These are phyloP conservation scores for Platerodrilus igneus DNA, from an alignment of 2,888 invertebrate genomes.

Conservation along the genomic window DNA sequence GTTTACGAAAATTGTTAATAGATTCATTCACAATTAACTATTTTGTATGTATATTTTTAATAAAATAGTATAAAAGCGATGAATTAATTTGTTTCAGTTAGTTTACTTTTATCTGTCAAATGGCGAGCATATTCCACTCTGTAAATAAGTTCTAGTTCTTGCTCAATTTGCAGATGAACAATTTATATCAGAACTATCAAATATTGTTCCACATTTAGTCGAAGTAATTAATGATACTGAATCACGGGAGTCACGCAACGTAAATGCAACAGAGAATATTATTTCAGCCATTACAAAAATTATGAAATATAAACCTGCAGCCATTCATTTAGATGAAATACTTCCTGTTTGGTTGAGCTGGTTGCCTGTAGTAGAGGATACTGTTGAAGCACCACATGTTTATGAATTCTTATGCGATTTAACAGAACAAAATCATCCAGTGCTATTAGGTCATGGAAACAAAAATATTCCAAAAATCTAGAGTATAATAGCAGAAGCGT, in stretches of 20 bases:
- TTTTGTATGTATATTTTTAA: no score
- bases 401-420: constrained; percentile 95
- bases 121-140: no score
- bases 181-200: constrained; percentile 72
- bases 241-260: constrained; percentile 74
- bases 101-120: no score
- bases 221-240: constrained; percentile 79
- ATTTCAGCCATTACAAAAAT: constrained; percentile 99
- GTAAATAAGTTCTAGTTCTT: no score
- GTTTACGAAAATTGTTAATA: no score
- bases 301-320: constrained; percentile 81
- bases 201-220: constrained; percentile 78
- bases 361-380: constrained; percentile 95
- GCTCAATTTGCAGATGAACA: constrained; percentile 75
- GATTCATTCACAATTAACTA: no score
- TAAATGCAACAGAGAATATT: constrained; percentile 95
- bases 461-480: constrained; percentile 85
- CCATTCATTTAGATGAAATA: constrained; percentile 81
- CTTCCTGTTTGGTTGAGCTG: constrained; percentile 86
- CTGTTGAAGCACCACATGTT: constrained; percentile 92
- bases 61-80: no score
- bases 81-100: no score
- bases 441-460: constrained; percentile 74
- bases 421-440: constrained; percentile 84
- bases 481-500: constrained; percentile 84